phyloP scores from a whole-genome alignment of 1,140 invertebrate species.

The Lamellibrachia luymesi region DNA sequence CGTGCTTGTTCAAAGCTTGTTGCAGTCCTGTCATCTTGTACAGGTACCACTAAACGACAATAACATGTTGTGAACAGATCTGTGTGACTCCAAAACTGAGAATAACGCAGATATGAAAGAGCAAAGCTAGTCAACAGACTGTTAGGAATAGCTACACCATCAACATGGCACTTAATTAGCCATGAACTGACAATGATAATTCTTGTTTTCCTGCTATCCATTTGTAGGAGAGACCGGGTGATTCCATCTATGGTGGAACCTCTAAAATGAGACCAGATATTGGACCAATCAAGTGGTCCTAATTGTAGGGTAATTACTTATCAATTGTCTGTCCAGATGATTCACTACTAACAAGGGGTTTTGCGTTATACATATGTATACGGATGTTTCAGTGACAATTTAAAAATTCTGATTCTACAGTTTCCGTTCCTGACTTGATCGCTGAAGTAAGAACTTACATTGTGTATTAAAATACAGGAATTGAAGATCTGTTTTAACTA shows the following conservation, averaged over 20 bases:
- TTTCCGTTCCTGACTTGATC: not conserved
- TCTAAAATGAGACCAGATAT: not conserved
- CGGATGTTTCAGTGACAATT: not conserved
- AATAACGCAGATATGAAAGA: not conserved
- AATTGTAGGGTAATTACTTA: no score
- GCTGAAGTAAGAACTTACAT: not conserved
- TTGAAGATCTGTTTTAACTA: not conserved
- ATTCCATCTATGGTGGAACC: not conserved
- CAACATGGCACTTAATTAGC: not conserved
- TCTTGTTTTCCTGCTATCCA: not conserved
- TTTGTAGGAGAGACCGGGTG: not conserved
- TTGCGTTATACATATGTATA: no score
- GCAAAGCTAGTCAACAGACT: not conserved
- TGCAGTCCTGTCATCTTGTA: not conserved
- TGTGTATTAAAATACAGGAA: not conserved
- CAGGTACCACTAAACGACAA: not conserved
- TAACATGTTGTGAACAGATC: not conserved
- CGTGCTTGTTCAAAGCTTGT: not conserved
- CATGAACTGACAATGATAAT: not conserved
- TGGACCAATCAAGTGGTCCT: no score
- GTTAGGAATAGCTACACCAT: not conserved
- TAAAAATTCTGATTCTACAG: not conserved
- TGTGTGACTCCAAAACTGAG: not conserved
- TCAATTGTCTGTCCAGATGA: no score
- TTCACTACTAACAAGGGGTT: no score